These are phyloP conservation scores for Orthosia gracilis DNA, from an alignment of 2,888 invertebrate genomes.

Conservation along the genomic window DNA sequence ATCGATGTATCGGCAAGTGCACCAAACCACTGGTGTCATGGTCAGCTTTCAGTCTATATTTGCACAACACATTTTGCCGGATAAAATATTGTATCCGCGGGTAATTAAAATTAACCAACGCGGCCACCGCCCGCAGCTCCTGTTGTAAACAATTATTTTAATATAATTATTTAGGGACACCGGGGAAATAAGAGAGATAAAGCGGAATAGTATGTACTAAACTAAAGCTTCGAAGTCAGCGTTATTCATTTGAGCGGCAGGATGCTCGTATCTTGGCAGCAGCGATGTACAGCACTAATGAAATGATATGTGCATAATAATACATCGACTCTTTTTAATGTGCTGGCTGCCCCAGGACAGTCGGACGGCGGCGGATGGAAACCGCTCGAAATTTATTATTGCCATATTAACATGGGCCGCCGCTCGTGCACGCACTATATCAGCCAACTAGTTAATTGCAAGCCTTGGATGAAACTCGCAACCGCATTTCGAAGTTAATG, in stretches of 20 bases:
- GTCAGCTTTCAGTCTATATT: conserved; percentile 76
- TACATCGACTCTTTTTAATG: conserved; percentile 83
- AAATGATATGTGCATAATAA: conserved; percentile 80
- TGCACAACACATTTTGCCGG: conserved; percentile 78
- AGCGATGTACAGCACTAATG: conserved; percentile 63
- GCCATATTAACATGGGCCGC: conserved; percentile 85
- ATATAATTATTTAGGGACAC: conserved; percentile 82
- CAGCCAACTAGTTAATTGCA: conserved; percentile 88
- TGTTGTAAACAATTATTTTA: conserved; percentile 82
- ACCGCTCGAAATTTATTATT: conserved; percentile 88
- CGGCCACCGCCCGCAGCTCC: conserved; percentile 72
- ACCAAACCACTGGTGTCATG: conserved; percentile 68
- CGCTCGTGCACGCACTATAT: conserved; percentile 82
- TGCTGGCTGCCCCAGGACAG: conserved; percentile 73
- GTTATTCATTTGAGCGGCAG: conserved; percentile 71
- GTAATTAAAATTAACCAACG: conserved; percentile 85
- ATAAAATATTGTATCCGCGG: conserved; percentile 84
- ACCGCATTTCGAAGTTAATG: conserved; percentile 88
- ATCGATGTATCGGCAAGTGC: conserved; percentile 65
- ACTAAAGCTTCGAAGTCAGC: conserved; percentile 69
- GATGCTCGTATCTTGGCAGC: conserved; percentile 60
- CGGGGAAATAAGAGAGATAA: conserved; percentile 79
- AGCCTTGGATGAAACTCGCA: conserved; percentile 86
- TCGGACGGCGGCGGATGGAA: conserved; percentile 76
- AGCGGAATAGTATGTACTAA: conserved; percentile 60